These are phyloP conservation scores for Okapia johnstoni DNA, from an alignment of 2,113 vertebrate species.

Conservation along the genomic window DNA sequence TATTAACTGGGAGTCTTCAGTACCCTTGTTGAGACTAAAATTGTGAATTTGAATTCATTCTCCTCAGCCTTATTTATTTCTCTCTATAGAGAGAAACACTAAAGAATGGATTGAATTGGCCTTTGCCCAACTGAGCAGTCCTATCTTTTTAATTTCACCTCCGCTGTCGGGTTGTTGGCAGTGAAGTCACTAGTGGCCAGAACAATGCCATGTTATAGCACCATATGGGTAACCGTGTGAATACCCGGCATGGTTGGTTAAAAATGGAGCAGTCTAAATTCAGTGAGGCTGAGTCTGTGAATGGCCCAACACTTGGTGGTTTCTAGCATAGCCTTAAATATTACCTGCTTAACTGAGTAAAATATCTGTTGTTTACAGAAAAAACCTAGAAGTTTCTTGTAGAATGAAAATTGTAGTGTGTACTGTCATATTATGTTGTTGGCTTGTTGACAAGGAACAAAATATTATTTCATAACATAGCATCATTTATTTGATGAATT, in stretches of 20 bases:
- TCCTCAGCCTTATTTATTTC: neutral
- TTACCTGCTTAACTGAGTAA: neutral
- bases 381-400: neutral
- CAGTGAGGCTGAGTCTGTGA: constrained; percentile 34
- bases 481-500: neutral
- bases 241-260: constrained; percentile 35
- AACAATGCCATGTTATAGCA: neutral
- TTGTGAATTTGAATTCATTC: neutral
- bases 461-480: neutral
- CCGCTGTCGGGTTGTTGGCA: neutral
- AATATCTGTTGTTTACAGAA: neutral
- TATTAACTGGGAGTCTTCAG: neutral
- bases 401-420: constrained; percentile 4
- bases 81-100: neutral
- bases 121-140: neutral
- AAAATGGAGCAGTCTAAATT: constrained; percentile 40
- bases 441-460: neutral
- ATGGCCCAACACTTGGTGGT: neutral
- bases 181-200: neutral
- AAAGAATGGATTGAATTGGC: neutral
- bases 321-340: neutral
- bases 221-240: constrained; percentile 58
- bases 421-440: neutral
- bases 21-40: neutral
- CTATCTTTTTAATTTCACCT: neutral